phyloP scores from a whole-genome alignment of 2,888 invertebrate species.

The Agrotis ipsilon region DNA sequence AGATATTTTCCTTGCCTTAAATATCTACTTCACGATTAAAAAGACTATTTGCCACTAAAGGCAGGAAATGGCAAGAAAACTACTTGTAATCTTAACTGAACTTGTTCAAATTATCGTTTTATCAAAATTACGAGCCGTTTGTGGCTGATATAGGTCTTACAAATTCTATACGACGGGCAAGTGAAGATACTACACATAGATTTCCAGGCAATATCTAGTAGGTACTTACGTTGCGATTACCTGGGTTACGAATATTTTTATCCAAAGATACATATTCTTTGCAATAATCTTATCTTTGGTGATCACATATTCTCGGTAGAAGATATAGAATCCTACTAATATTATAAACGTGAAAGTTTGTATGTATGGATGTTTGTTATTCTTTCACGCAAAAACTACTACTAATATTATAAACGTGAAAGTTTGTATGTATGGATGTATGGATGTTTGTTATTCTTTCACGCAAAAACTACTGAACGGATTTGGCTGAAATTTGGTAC shows the following conservation, averaged over 20 bases:
- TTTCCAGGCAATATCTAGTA: slow-evolving; percentile 55
- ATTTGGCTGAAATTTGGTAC: too few species aligned
- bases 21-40: slow-evolving; percentile 5
- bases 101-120: slow-evolving; percentile 29
- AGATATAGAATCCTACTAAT: too few species aligned
- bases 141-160: slow-evolving; percentile 20
- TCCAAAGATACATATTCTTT: slow-evolving; percentile 40
- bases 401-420: too few species aligned
- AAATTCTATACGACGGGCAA: slow-evolving; percentile 41
- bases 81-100: slow-evolving; percentile 36
- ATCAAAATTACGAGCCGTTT: slow-evolving; percentile 30
- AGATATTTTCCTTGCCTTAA: background rate
- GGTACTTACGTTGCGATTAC: slow-evolving; percentile 29
- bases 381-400: too few species aligned
- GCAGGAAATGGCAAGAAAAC: slow-evolving; percentile 24
- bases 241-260: slow-evolving; percentile 31
- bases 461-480: too few species aligned
- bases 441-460: too few species aligned
- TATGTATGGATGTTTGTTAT: too few species aligned
- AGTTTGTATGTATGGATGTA: too few species aligned
- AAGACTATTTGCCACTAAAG: slow-evolving; percentile 8
- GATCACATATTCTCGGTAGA: slow-evolving; percentile 10
- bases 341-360: too few species aligned
- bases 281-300: slow-evolving; percentile 35
- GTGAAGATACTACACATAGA: slow-evolving; percentile 20